These are phyloP conservation scores for Ips nitidus DNA, from an alignment of 1,140 invertebrate genomes.

Conservation along the genomic window DNA sequence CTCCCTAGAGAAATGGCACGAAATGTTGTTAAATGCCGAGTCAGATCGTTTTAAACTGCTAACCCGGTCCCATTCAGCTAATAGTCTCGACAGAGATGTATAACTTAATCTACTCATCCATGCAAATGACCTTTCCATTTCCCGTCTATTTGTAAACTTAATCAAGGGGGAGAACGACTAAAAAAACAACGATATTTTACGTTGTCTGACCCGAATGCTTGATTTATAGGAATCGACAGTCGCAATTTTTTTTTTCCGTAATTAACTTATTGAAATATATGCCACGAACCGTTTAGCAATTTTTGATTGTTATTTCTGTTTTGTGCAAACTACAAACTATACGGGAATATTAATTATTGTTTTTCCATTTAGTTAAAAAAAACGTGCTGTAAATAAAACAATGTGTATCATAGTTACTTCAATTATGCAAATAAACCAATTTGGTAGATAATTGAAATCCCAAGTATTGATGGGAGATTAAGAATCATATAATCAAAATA, in stretches of 20 bases:
- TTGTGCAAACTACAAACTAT: too few species aligned
- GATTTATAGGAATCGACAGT: slow-evolving; percentile 14
- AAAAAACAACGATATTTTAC: slow-evolving; percentile 28
- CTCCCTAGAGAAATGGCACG: not conserved
- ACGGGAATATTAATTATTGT: too few species aligned
- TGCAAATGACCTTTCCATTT: slow-evolving; percentile 38
- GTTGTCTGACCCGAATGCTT: slow-evolving; percentile 2
- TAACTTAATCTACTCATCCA: slow-evolving; percentile 36
- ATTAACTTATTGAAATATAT: slow-evolving; percentile 12
- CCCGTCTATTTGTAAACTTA: slow-evolving; percentile 35
- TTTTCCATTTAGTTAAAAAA: too few species aligned
- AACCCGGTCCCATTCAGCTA: slow-evolving; percentile 17
- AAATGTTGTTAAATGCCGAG: slow-evolving; percentile 8
- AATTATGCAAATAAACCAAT: too few species aligned
- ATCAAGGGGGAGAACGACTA: slow-evolving; percentile 18
- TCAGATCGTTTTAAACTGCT: slow-evolving; percentile 14
- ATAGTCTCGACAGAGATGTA: slow-evolving; percentile 34
- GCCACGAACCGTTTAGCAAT: not conserved
- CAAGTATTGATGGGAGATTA: too few species aligned
- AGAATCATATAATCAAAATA: too few species aligned
- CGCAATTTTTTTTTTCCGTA: not conserved
- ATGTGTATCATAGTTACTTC: too few species aligned
- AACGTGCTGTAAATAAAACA: too few species aligned
- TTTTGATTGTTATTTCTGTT: not conserved
- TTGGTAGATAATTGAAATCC: too few species aligned